These are phyloP conservation scores for Rhagophthalmus giganteus DNA, from an alignment of 2,888 invertebrate species.

Conservation along the genomic window DNA sequence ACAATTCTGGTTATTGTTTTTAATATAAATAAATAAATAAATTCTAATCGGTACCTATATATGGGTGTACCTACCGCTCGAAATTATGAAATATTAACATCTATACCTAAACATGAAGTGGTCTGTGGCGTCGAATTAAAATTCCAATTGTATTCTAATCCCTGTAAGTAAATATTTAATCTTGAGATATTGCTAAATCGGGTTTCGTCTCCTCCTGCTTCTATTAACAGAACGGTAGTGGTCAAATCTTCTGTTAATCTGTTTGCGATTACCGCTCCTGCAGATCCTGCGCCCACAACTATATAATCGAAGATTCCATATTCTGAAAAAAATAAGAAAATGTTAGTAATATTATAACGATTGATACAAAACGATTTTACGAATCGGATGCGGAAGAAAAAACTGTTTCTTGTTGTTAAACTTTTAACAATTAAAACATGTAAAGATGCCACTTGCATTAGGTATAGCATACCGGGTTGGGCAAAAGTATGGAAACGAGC, in stretches of 20 bases:
- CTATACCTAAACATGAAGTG: conserved; percentile 11
- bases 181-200: conserved; percentile 12
- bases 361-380: too few relatives aligned
- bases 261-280: conserved; percentile 67
- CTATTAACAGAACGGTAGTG: conserved; percentile 67
- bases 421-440: too few relatives aligned
- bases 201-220: conserved; percentile 58
- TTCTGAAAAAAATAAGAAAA: conserved; percentile 4
- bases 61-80: too few relatives aligned
- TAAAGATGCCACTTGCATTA: too few relatives aligned
- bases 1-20: too few relatives aligned
- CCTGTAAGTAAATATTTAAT: conserved; percentile 2
- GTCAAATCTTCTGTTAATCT: conserved; percentile 66
- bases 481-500: too few relatives aligned
- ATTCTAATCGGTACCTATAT: too few relatives aligned
- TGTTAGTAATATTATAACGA: too few relatives aligned
- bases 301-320: conserved; percentile 63
- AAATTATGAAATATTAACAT: not conserved
- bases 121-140: conserved; percentile 1
- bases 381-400: too few relatives aligned
- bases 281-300: conserved; percentile 68
- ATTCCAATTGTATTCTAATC: conserved; percentile 14
- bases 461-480: too few relatives aligned
- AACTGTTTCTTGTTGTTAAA: too few relatives aligned
- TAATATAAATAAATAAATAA: too few relatives aligned